Evolutionary conservation across 2,113 vertebrate species (phyloP).

Genomic region (Callopanchax toddi): DNA sequence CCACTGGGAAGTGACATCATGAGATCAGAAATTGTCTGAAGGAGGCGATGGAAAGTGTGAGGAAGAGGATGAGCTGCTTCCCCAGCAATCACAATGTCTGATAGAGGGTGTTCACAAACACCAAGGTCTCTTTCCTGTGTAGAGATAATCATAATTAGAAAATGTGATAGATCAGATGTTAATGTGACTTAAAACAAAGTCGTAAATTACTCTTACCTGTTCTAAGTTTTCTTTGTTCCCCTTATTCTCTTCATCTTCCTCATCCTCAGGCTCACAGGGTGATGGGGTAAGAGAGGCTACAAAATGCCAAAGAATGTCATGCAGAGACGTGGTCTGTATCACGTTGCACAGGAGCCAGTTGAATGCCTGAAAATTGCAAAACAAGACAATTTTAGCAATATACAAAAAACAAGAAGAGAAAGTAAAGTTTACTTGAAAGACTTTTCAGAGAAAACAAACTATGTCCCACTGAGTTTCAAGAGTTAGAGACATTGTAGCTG

Average conservation of each 20-base stretch:
- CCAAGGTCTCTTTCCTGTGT: conserved; percentile 92
- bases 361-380: conserved; percentile 86
- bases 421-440: not conserved
- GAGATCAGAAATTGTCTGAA: conserved; percentile 99
- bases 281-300: conserved; percentile 97
- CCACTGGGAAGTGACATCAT: conserved; percentile 99
- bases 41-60: conserved; percentile 96
- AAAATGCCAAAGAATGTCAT: conserved; percentile 99
- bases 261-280: conserved; percentile 92
- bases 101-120: conserved; percentile 96
- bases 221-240: conserved; percentile 93
- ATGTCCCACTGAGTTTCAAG: no score
- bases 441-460: no score
- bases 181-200: fast-evolving
- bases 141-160: not conserved
- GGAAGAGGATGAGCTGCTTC: conserved; percentile 97
- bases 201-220: conserved; percentile 77
- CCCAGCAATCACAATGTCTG: conserved; percentile 97
- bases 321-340: conserved; percentile 97
- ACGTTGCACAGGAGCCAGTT: conserved; percentile 99
- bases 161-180: not conserved
- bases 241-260: conserved; percentile 97
- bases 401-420: conserved; percentile 6
- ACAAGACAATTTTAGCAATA: not conserved
- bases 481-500: not conserved